Percentiles rank a stretch among this genome's conserved stretches.
Evolutionary conservation across 37 sponge, comb jelly and placozoan species (phyloP).

Genomic region (Chondrilla cf. caribensis): DNA sequence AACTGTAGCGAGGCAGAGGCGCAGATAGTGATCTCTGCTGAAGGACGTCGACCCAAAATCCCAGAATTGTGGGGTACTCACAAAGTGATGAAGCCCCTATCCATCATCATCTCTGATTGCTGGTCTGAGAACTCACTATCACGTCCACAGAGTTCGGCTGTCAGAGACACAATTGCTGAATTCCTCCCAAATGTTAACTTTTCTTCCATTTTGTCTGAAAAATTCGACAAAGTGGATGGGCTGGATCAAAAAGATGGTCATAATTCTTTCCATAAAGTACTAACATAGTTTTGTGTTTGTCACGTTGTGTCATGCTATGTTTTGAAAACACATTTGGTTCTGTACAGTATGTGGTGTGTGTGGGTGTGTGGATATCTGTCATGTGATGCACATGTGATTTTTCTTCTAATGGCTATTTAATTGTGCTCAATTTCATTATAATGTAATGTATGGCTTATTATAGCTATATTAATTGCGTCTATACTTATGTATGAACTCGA

Average conservation of each 20-base stretch:
- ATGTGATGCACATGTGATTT: too few relatives aligned
- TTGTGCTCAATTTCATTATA: too few relatives aligned
- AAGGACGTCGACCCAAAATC: constrained; percentile 40
- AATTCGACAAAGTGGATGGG: too few relatives aligned
- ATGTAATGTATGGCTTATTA: too few relatives aligned
- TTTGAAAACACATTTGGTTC: neutral
- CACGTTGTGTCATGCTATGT: neutral
- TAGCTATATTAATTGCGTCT: too few relatives aligned
- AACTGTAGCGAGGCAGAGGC: constrained; percentile 42
- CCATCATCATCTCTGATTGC: neutral
- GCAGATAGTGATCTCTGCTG: constrained; percentile 15
- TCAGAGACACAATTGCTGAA: neutral
- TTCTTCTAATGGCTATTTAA: too few relatives aligned
- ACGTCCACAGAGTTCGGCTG: neutral
- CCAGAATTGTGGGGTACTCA: constrained; percentile 42
- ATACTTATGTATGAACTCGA: too few relatives aligned
- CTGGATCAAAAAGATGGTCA: neutral
- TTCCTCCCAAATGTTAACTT: neutral
- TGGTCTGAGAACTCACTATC: neutral
- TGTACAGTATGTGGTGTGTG: too few relatives aligned
- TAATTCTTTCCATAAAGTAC: neutral
- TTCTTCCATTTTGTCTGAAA: neutral
- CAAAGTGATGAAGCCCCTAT: constrained; percentile 29
- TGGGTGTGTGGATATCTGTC: too few relatives aligned
- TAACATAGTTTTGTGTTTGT: neutral